phyloP scores from a whole-genome alignment of 2,113 vertebrate genomes.

The Crotalus tigris region DNA sequence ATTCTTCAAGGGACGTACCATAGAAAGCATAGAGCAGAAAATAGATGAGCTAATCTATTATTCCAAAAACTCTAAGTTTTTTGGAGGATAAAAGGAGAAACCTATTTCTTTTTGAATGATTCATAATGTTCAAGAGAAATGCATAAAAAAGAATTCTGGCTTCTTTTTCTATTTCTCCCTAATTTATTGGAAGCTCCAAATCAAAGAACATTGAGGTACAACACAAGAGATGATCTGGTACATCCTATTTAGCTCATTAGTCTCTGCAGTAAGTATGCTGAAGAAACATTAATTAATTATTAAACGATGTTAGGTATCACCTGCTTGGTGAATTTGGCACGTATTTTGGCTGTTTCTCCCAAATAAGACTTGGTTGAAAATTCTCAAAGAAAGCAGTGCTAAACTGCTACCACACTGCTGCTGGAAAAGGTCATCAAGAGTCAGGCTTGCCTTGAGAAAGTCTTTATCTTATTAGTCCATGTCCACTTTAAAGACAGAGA shows the following conservation, averaged over 20 bases:
- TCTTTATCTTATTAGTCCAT: too few relatives aligned
- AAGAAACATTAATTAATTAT: slow-evolving; percentile 5
- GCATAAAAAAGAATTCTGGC: background rate
- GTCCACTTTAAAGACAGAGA: too few relatives aligned
- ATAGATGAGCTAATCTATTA: background rate
- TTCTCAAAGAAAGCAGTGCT: too few relatives aligned
- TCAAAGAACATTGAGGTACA: background rate
- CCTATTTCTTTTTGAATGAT: background rate
- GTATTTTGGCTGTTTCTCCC: too few relatives aligned
- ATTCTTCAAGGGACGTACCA: background rate
- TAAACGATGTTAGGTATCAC: background rate
- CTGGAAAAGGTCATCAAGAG: too few relatives aligned
- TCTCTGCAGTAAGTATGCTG: background rate
- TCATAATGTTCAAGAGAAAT: background rate
- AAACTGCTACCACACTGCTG: too few relatives aligned
- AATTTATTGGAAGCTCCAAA: slow-evolving; percentile 9
- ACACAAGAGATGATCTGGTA: background rate
- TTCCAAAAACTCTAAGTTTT: background rate
- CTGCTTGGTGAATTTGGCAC: background rate
- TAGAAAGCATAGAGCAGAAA: background rate
- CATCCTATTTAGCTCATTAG: background rate
- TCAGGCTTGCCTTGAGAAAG: too few relatives aligned
- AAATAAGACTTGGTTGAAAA: too few relatives aligned
- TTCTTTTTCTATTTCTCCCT: background rate
- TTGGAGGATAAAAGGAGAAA: background rate